Evolutionary conservation across 2,888 invertebrate species (phyloP).

Genomic region (Napeogenes inachia): DNA sequence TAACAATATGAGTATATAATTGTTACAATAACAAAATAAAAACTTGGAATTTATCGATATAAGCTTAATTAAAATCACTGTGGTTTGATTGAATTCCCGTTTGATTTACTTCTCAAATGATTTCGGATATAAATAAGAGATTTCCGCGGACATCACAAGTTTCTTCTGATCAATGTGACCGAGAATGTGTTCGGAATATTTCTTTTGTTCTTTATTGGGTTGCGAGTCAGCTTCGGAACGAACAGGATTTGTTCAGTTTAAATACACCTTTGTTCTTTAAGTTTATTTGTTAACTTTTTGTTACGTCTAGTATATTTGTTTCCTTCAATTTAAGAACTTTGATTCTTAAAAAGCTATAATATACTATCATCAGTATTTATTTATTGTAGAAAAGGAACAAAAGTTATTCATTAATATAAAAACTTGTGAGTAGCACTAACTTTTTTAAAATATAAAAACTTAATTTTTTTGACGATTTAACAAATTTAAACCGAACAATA

Average conservation of each 20-base stretch:
- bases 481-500: too few species aligned
- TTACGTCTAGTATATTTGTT: background rate
- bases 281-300: conserved; percentile 4
- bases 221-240: conserved; percentile 3
- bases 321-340: background rate
- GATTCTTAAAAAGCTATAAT: background rate
- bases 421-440: too few species aligned
- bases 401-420: too few species aligned
- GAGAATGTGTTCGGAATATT: conserved; percentile 30
- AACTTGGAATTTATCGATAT: background rate
- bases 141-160: conserved; percentile 41
- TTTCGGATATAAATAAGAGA: conserved; percentile 58
- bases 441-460: too few species aligned
- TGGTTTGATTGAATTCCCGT: conserved; percentile 51
- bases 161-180: conserved; percentile 31
- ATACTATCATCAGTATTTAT: too few species aligned
- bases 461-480: background rate
- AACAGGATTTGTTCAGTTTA: conserved; percentile 5
- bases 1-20: too few species aligned
- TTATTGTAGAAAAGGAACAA: too few species aligned
- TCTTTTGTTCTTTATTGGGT: conserved; percentile 35
- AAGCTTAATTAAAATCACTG: conserved; percentile 30
- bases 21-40: too few species aligned
- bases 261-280: conserved; percentile 7
- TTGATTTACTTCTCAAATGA: conserved; percentile 49